Evolutionary conservation across 2,888 invertebrate species (phyloP), one percentile per base, ranked within the genome.

Genomic region (Laspeyria flexula): DNA sequence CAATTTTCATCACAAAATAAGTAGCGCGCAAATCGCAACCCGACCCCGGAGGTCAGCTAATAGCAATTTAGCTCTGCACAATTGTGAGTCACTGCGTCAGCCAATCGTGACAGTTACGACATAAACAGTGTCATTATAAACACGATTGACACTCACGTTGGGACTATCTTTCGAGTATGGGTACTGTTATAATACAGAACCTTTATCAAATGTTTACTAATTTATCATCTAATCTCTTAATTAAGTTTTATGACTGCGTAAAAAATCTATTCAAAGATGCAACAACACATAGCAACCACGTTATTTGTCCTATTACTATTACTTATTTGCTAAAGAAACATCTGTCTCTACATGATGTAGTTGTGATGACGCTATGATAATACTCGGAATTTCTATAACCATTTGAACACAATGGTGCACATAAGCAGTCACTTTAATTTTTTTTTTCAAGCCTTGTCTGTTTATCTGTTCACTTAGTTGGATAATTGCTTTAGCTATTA

Each of bases 41-140:
- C 73, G 85, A 84, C 83, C 86, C 83, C 81, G 74, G 80, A 81
- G 86, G 86, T 81, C 78, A 68, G 55, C 58, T 81, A 73, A 76
- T 77, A 63, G 54, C 79, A 83, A 85, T 81, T 88, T 81, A 77
- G 71, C 61, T 73, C 52, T 59, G 62, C 64, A 67, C 58, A 42
- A 56, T 40, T 55, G 60, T 86, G 86, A 85, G 60, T 85, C 86
- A 86, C 59, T 45, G 52, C 46, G 46, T 45, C 55, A 66, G 43
- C 46, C 62, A 71, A 51, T 65, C 60, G 65, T 60, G 66, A 66
- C 70, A 65, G 58, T 60, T 71, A 65, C 48, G 51, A 59, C 56
- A 60, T 57, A 55, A 65, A 65, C 53, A 44, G 12, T 34, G 40
- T 40, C 33, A 50, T 43, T 41, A 41, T 29, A 44, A 47, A 43